A percentile compares a stretch with the other conserved stretches of the same genome.
phyloP scores from a whole-genome alignment of 2,113 vertebrate genomes.

The Castor canadensis region DNA sequence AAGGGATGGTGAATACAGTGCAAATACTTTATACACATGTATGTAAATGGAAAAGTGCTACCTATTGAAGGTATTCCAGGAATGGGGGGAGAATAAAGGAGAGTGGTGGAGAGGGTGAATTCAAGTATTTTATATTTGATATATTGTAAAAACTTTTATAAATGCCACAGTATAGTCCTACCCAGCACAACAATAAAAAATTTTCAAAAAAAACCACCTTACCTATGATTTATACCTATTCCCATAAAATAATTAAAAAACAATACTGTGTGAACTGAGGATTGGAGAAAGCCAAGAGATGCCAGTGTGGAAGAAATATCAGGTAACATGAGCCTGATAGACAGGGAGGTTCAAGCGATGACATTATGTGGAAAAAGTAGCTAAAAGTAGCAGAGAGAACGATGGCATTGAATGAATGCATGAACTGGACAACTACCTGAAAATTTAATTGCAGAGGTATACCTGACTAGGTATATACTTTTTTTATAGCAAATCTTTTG shows the following conservation, averaged over 20 bases:
- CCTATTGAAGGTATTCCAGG: no score
- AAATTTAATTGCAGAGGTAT: conserved; percentile 12
- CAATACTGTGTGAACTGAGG: not conserved
- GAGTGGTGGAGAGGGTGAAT: no score
- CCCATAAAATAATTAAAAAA: not conserved
- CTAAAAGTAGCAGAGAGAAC: not conserved
- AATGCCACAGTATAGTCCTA: no score
- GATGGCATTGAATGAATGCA: not conserved
- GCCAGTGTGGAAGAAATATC: not conserved
- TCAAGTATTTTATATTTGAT: no score
- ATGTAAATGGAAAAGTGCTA: no score
- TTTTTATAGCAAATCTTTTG: not conserved
- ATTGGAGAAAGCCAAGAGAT: not conserved
- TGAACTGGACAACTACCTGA: not conserved
- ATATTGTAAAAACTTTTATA: no score
- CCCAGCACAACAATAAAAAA: no score
- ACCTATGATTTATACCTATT: not conserved
- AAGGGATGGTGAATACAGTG: no score
- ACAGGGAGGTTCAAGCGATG: not conserved
- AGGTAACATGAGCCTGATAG: not conserved
- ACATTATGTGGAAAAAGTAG: not conserved
- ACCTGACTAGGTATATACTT: not conserved
- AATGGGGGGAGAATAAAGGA: no score
- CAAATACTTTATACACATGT: no score
- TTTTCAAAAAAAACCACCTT: no score